A percentile compares a stretch with the other conserved stretches of the same genome.
Evolutionary conservation across 1,140 invertebrate genomes (phyloP).

Genomic region (Nomia melanderi): DNA sequence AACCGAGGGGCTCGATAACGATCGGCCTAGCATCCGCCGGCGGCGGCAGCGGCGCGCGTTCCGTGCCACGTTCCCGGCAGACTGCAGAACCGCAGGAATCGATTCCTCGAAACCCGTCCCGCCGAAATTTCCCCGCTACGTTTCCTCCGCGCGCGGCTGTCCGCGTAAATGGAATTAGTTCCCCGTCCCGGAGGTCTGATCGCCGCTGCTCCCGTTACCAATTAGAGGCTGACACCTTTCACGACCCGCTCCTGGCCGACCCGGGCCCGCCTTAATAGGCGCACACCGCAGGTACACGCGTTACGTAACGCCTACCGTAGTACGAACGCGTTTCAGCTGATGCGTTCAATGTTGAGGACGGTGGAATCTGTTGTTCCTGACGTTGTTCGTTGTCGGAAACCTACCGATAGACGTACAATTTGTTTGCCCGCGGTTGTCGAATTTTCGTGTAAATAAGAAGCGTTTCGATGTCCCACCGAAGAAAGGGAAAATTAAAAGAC

Average conservation of each 20-base stretch:
- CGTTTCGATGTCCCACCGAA: too few species aligned
- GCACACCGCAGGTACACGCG: slow-evolving; percentile 5
- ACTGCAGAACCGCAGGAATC: slow-evolving; percentile 33
- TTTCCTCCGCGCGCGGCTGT: neutral
- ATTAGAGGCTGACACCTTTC: slow-evolving; percentile 50
- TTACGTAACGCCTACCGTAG: too few species aligned
- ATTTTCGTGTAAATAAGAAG: too few species aligned
- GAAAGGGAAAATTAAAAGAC: too few species aligned
- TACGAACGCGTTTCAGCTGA: too few species aligned
- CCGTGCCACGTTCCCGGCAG: too few species aligned
- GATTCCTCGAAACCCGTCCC: slow-evolving; percentile 28
- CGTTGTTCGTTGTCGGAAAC: too few species aligned
- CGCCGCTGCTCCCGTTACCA: slow-evolving; percentile 45
- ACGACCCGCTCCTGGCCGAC: slow-evolving; percentile 2
- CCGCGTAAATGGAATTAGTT: slow-evolving; percentile 39
- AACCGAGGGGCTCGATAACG: slow-evolving; percentile 17
- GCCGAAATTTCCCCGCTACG: neutral
- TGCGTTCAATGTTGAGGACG: too few species aligned
- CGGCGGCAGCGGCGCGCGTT: neutral
- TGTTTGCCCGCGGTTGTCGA: too few species aligned
- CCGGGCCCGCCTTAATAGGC: slow-evolving; percentile 17
- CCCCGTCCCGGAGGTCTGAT: slow-evolving; percentile 42
- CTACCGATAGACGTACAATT: too few species aligned
- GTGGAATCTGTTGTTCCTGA: too few species aligned
- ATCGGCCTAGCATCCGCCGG: slow-evolving; percentile 2